These are phyloP conservation scores for Myotis pilosus DNA, from an alignment of 2,797 vertebrate species.

Conservation along the genomic window DNA sequence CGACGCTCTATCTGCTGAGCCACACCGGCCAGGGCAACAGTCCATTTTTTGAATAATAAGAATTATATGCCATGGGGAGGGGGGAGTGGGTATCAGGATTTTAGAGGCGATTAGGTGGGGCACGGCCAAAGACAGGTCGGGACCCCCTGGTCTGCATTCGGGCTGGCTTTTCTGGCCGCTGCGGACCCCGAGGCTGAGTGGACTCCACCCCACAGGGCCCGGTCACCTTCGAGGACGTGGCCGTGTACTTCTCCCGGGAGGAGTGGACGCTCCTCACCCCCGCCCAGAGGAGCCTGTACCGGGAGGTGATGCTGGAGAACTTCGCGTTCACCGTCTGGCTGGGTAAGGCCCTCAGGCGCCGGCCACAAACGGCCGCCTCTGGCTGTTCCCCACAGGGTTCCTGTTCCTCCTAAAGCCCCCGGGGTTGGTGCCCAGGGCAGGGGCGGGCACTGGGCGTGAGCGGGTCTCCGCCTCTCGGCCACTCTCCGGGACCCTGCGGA, in stretches of 20 bases:
- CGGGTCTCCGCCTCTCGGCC: not conserved
- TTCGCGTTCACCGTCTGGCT: conserved; percentile 1
- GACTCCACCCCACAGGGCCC: not conserved
- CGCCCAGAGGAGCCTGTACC: conserved; percentile 58
- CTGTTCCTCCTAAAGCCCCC: not conserved
- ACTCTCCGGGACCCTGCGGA: not conserved
- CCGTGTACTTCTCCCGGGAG: conserved; percentile 44
- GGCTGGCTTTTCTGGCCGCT: not conserved
- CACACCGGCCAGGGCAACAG: no score
- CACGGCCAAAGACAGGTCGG: no score
- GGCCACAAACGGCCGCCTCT: not conserved
- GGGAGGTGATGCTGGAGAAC: conserved; percentile 54
- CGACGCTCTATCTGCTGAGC: no score
- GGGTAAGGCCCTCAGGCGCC: conserved; percentile 12
- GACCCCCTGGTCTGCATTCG: not conserved
- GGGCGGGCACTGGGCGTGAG: no score
- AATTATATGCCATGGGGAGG: no score
- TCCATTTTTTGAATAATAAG: no score
- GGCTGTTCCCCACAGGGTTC: not conserved
- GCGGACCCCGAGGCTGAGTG: not conserved
- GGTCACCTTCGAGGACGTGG: conserved; percentile 53
- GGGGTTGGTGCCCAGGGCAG: not conserved
- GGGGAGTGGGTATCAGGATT: no score
- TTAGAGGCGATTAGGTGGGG: no score
- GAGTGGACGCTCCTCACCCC: conserved; percentile 30